These are phyloP conservation scores for Drosophila ercepeae DNA, from an alignment of 1,140 invertebrate genomes.

Conservation along the genomic window DNA sequence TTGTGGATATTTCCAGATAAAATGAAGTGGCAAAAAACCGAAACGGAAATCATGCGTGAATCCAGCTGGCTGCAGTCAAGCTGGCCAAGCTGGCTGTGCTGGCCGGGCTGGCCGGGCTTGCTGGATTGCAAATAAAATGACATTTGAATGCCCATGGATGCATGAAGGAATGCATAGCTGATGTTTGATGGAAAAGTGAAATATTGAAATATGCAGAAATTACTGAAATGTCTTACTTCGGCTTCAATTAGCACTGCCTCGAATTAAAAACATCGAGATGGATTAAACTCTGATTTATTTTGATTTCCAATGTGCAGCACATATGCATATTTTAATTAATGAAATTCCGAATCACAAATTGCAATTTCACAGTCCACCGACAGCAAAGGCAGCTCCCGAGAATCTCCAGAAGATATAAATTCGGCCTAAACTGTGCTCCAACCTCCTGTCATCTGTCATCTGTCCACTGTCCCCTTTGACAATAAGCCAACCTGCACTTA, in stretches of 20 bases:
- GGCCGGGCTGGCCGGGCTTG: background rate
- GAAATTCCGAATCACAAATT: constrained; percentile 5
- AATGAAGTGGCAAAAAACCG: constrained; percentile 39
- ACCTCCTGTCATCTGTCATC: background rate
- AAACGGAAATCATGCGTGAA: constrained; percentile 20
- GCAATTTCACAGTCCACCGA: background rate
- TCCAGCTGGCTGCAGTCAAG: background rate
- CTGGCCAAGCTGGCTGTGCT: background rate
- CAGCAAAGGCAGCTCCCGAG: background rate
- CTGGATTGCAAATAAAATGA: constrained; percentile 34
- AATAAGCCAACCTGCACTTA: background rate
- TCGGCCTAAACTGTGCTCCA: no score
- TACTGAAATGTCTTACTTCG: background rate
- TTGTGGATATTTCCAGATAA: background rate
- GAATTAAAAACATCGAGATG: background rate
- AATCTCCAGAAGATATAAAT: background rate
- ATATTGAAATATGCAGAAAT: constrained; percentile 33
- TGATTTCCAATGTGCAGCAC: background rate
- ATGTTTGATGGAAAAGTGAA: constrained; percentile 1
- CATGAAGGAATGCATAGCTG: constrained; percentile 31
- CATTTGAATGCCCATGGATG: constrained; percentile 44
- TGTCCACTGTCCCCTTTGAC: background rate
- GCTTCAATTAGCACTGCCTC: constrained; percentile 31
- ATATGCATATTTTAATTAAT: constrained; percentile 28
- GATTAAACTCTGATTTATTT: constrained; percentile 1